These are phyloP conservation scores for Cartodere bifasciata DNA, from an alignment of 2,888 invertebrate genomes.

Conservation along the genomic window DNA sequence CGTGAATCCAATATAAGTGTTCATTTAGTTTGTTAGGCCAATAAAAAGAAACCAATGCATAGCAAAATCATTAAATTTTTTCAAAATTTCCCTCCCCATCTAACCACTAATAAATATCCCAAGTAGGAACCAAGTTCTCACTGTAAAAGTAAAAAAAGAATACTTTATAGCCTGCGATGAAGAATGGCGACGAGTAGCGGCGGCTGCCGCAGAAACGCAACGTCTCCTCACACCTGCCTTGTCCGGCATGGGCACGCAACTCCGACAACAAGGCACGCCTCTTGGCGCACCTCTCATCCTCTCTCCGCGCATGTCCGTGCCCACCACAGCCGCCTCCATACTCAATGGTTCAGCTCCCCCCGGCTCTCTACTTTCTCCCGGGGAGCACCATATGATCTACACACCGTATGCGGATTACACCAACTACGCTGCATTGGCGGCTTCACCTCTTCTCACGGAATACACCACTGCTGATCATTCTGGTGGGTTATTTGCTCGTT, in stretches of 20 bases:
- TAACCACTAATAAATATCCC: no score
- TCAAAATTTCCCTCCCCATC: no score
- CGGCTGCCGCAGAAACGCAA: constrained; percentile 69
- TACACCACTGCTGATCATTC: constrained; percentile 82
- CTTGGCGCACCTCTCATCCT: constrained; percentile 87
- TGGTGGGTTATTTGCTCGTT: constrained; percentile 89
- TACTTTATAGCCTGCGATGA: constrained; percentile 62
- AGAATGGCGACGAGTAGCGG: constrained; percentile 68
- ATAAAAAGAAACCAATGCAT: no score
- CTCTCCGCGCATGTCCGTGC: constrained; percentile 77
- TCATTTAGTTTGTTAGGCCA: no score
- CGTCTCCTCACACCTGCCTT: constrained; percentile 51
- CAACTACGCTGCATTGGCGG: constrained; percentile 75
- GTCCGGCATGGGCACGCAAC: constrained; percentile 48
- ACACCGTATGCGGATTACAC: constrained; percentile 80
- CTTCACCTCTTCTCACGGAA: constrained; percentile 69
- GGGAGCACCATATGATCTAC: constrained; percentile 76
- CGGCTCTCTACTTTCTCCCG: constrained; percentile 49
- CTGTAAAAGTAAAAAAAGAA: no score
- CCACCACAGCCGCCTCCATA: constrained; percentile 58
- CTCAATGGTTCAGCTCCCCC: constrained; percentile 55
- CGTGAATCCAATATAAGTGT: no score
- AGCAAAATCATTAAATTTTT: no score
- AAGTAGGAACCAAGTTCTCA: no score
- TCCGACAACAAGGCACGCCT: constrained; percentile 58